Conservation (phyloP, 92 coral and sea anemone genomes). For the Porites divaricata region DNA sequence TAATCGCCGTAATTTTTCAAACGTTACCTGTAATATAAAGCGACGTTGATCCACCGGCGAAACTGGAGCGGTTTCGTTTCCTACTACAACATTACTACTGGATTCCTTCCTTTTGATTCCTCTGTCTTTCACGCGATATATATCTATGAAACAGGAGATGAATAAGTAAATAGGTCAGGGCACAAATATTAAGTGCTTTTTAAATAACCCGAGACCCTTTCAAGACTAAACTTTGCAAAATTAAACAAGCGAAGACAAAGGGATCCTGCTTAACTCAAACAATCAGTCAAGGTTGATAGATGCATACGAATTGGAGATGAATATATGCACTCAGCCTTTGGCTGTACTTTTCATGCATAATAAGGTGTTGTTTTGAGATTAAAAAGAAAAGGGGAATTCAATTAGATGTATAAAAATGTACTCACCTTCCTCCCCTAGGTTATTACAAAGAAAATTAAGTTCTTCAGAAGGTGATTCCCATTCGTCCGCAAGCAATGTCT, state of each 20-base stretch:
- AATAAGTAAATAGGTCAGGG: constrained; percentile 64
- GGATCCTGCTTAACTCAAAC: constrained; percentile 46
- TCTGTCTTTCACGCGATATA: constrained; percentile 67
- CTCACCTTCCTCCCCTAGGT: constrained; percentile 77
- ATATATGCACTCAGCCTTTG: constrained; percentile 34
- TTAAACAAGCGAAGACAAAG: constrained; percentile 53
- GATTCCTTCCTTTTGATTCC: constrained; percentile 68
- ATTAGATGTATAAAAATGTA: constrained; percentile 37
- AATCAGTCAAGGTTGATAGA: constrained; percentile 55
- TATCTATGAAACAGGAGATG: constrained; percentile 64
- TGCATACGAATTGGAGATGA: constrained; percentile 51
- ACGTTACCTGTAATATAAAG: constrained; percentile 84
- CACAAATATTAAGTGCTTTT: constrained; percentile 56
- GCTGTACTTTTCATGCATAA: constrained; percentile 53
- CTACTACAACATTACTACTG: constrained; percentile 18
- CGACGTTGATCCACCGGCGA: constrained; percentile 58
- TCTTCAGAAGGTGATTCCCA: constrained; percentile 92
- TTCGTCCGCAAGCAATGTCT: constrained; percentile 79
- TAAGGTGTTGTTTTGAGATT: constrained; percentile 47
- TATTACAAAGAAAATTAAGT: constrained; percentile 82
- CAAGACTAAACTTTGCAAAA: constrained; percentile 41
- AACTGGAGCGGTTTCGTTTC: constrained; percentile 28
- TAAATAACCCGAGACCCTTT: constrained; percentile 53
- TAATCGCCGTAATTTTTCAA: constrained; percentile 89
- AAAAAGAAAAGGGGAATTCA: constrained; percentile 53